Evolutionary conservation across 2,888 invertebrate genomes (phyloP).

Genomic region (Epinotia bilunana): DNA sequence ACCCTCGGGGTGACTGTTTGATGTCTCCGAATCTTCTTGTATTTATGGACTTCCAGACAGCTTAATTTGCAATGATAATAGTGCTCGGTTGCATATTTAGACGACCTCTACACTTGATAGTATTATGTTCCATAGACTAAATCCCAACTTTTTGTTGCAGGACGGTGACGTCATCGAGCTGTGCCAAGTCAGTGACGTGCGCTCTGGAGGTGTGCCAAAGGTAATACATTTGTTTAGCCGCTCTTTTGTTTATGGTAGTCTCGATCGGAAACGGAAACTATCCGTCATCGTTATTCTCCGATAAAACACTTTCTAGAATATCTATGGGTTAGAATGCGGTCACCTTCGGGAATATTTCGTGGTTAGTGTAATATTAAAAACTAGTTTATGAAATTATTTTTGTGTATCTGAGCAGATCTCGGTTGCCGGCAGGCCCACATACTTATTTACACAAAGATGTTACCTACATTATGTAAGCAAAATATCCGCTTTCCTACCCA

Average conservation of each 20-base stretch:
- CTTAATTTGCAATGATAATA: no score
- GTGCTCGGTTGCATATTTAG: no score
- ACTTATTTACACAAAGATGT: no score
- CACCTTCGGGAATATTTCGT: background rate
- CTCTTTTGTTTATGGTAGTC: conserved; percentile 9
- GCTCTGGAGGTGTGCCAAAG: conserved; percentile 96
- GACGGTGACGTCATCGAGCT: conserved; percentile 99
- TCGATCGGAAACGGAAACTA: conserved; percentile 18
- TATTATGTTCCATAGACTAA: background rate
- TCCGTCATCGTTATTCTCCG: conserved; percentile 16
- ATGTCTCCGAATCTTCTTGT: no score
- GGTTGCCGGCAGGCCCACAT: no score
- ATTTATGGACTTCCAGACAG: no score
- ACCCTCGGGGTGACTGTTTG: no score
- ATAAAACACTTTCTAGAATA: conserved; percentile 7
- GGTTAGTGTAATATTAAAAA: background rate
- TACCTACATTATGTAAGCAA: no score
- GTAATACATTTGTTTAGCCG: conserved; percentile 77
- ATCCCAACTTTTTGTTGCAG: conserved; percentile 82
- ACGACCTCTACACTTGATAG: no score
- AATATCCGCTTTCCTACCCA: no score
- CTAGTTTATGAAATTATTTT: no score
- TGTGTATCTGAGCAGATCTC: no score
- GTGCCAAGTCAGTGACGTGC: conserved; percentile 98
- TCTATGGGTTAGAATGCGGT: background rate